Base-by-base conservation (phyloP, 2,797 vertebrate species). In the Falco peregrinus region DNA sequence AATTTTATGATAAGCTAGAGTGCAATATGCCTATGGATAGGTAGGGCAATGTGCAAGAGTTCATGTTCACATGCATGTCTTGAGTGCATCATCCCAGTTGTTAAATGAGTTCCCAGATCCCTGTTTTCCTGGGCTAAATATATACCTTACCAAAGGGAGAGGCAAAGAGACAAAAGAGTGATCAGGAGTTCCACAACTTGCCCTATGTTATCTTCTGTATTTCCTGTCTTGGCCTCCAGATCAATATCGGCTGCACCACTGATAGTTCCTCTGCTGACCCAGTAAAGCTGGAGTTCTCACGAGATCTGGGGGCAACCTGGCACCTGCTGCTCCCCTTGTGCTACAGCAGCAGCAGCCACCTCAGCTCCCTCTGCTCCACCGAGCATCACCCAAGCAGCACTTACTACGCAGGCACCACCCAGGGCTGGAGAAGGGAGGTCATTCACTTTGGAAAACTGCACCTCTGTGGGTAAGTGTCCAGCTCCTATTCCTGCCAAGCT, bases 221-320 rank as follows among this genome's bases (percentile, higher is more conserved):
- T 90, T 90, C 47, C 41, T 92, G 33, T 82, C 96, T 82, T 96
- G 50, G 89, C 22, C 51, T 56, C 39, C 95, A 99, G 99, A 99
- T 99, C 94, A 99, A 99, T 35, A 98, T 99, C 2, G 99, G 99
- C 89, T 99, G 99, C 97, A 99, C 99, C 50, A 98, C 98, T 2
- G 99, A 99, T 68, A 99, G 99, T 96, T 99, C 99, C 25, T 99
- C 99, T 19, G 96, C 98, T 3, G 97, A 99, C 79, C 99, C 99
- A 0, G 99, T 99, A 77, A 99, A 97, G 81, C 93, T 99, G 85
- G 99, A 99, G 97, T 99, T 99, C 97, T 99, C 99, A 3, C 97
- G 99, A 70, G 99, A 99, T 97, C 99, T 99, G 59, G 99, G 99
- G n/a, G 99, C 99, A 4, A 99, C 99, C 1, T 99, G 99, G 99